Conservation (phyloP, 1,140 invertebrate genomes). For the Drosophila sproati region DNA sequence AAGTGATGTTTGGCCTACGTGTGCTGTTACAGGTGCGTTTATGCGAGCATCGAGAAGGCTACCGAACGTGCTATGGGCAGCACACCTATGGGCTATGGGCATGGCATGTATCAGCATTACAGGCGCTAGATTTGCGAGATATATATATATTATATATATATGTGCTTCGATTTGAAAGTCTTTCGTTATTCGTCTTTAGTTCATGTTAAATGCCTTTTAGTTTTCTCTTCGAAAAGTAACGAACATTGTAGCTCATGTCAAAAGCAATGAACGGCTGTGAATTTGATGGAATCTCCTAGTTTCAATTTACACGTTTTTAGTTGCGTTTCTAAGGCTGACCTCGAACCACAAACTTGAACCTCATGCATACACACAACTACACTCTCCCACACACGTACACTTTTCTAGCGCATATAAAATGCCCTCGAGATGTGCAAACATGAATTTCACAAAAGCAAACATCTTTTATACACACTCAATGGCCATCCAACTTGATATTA, state of each 20-base stretch:
- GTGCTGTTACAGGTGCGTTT: constrained; percentile 89
- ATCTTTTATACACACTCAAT: constrained; percentile 72
- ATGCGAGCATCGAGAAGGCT: constrained; percentile 84
- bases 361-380: background rate
- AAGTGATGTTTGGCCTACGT: constrained; percentile 94
- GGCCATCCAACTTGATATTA: constrained; percentile 74
- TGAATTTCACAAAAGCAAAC: constrained; percentile 61
- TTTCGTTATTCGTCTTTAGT: background rate
- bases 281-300: constrained; percentile 80
- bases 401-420: background rate
- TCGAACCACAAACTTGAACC: constrained; percentile 51
- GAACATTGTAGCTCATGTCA: constrained; percentile 84
- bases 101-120: constrained; percentile 83
- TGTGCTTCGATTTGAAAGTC: too few species aligned
- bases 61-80: constrained; percentile 85
- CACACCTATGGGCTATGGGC: constrained; percentile 84
- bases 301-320: constrained; percentile 65
- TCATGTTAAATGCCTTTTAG: constrained; percentile 6
- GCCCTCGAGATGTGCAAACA: constrained; percentile 57
- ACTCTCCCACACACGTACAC: background rate
- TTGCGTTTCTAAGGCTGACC: constrained; percentile 38
- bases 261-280: constrained; percentile 84
- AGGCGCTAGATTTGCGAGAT: constrained; percentile 79
- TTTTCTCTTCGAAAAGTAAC: constrained; percentile 60
- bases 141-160: background rate